These are phyloP conservation scores for Papilio glaucus DNA, from an alignment of 1,140 invertebrate genomes.

Conservation along the genomic window DNA sequence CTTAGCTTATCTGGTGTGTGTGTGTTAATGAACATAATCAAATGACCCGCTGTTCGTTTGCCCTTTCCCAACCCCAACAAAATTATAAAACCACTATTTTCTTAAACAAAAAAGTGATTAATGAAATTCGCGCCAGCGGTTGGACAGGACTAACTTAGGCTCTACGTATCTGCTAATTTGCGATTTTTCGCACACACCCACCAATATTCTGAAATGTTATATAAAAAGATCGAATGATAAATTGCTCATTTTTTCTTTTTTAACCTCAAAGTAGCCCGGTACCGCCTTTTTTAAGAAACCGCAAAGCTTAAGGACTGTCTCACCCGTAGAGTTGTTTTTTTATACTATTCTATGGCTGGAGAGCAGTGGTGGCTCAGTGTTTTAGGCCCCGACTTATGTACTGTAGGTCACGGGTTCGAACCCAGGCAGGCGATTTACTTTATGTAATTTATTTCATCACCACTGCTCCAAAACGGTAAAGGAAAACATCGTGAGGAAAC, in stretches of 20 bases:
- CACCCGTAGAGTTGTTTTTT: too few relatives aligned
- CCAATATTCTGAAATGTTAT: constrained; percentile 36
- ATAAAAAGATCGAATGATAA: constrained; percentile 45
- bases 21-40: too few relatives aligned
- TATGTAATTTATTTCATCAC: too few relatives aligned
- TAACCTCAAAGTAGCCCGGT: neutral
- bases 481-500: too few relatives aligned
- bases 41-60: too few relatives aligned
- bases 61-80: neutral
- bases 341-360: too few relatives aligned
- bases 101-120: constrained; percentile 32
- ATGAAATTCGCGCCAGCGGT: constrained; percentile 47
- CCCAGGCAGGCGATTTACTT: too few relatives aligned
- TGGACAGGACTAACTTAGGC: constrained; percentile 36
- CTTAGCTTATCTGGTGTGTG: too few relatives aligned
- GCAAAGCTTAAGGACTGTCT: neutral
- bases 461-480: too few relatives aligned
- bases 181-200: constrained; percentile 76
- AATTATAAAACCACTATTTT: neutral
- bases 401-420: too few relatives aligned
- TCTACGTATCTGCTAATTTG: constrained; percentile 62
- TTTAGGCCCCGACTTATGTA: too few relatives aligned
- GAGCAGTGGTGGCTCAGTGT: too few relatives aligned
- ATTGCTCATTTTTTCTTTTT: constrained; percentile 42
- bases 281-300: neutral